Evolutionary conservation across 2,113 vertebrate genomes (phyloP), one percentile per base, ranked within the genome.

Genomic region (Guaruba guarouba): DNA sequence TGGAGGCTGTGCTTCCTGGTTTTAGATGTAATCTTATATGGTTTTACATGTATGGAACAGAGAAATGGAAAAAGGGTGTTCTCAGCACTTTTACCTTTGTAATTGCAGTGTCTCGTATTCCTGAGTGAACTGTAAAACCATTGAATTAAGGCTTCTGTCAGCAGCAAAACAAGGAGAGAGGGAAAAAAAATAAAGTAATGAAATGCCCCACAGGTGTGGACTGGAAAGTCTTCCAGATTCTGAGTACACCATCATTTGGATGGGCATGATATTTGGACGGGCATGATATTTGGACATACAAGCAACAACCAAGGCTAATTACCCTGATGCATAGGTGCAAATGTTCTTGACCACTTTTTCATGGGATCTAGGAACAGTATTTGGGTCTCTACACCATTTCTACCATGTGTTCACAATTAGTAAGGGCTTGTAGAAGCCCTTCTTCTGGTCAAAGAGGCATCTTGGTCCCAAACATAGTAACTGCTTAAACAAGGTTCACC

Each of bases 171-270:
- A 84, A 41, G 20, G 49, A 43, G 35, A 27, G 20, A 67, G 29
- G 20, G 5, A 1, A 3, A 35, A 52, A 41, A 68, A 13, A 14
- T 11, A 25, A 41, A 48, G 16, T 17, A 28, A 37, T 25, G 12
- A 77, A 82, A 10, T 4, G 8, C 10, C 4, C 4, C 12, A 11
- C 2, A 5, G 37, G 3, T 1, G 0, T 23, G 24, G 37, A 69
- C 14, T 48, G 37, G 28, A 64, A 68, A 86, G n/a, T 52, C n/a
- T 79, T 64, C 20, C 44, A 83, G 10, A 39, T 37, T 13, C 19
- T 20, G 24, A 83, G 20, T 13, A 57, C 10, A 35, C 5, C 15
- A 6, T 44, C 17, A 11, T 70, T 70, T 54, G 62, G 31, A 51
- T 51, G 31, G 52, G 24, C n/a, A 17, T 11, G 13, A 19, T 35